These are phyloP conservation scores for Paramormyrops hopkinsi DNA, from an alignment of 2,797 vertebrate species.

Conservation along the genomic window DNA sequence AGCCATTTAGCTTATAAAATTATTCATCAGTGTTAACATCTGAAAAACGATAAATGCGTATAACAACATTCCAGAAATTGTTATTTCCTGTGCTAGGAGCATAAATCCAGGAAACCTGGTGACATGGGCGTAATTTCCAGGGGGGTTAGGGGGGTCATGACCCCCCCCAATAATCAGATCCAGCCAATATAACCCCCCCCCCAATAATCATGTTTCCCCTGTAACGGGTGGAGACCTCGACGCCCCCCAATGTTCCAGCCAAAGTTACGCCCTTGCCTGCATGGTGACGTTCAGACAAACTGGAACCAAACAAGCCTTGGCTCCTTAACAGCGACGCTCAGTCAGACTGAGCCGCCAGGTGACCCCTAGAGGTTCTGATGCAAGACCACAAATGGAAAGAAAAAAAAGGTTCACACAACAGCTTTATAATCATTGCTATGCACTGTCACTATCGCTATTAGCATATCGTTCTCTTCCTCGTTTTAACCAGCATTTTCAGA, in stretches of 20 bases:
- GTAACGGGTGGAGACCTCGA: too few species aligned
- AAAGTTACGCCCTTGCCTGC: too few species aligned
- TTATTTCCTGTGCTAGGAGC: neutral
- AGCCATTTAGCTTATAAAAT: neutral
- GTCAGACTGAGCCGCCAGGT: neutral
- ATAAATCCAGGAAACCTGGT: neutral
- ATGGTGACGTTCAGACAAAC: neutral
- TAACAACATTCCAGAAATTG: neutral
- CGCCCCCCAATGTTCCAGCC: too few species aligned
- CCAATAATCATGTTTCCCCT: too few species aligned
- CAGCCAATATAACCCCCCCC: too few species aligned
- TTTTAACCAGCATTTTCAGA: neutral
- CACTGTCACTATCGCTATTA: neutral
- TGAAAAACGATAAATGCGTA: neutral
- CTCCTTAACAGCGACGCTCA: neutral
- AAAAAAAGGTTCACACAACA: neutral
- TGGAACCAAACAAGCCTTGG: neutral
- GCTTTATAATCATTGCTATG: neutral
- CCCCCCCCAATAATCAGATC: too few species aligned
- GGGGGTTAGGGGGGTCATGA: too few species aligned
- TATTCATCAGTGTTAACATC: neutral
- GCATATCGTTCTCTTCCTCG: neutral
- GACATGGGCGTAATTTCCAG: too few species aligned
- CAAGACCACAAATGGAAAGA: neutral
- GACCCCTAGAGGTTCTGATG: neutral